A percentile compares a stretch with the other conserved stretches of the same genome.
Conservation (phyloP, 35 echinoderm and acorn worm genomes). For the Patiria miniata region DNA sequence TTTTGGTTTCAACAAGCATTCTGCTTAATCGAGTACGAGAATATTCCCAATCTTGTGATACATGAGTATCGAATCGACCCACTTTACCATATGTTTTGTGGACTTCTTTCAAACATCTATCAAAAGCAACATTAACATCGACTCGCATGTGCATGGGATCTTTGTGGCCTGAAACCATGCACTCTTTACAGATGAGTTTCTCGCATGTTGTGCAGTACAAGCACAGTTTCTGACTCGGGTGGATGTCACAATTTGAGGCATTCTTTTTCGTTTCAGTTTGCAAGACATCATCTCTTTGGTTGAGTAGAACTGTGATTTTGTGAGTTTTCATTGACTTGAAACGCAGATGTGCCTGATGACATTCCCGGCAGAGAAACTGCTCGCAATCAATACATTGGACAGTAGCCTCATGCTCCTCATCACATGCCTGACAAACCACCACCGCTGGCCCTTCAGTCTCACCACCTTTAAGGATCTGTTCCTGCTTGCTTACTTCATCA, state of each 20-base stretch:
- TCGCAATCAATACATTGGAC: background rate
- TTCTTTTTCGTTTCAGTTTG: background rate
- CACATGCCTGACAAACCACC: conserved; percentile 4
- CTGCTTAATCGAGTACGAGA: background rate
- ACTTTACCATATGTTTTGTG: background rate
- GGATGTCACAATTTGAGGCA: background rate
- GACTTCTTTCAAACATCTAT: too few relatives aligned
- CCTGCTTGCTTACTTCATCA: background rate
- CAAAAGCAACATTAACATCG: background rate
- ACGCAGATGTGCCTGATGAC: background rate
- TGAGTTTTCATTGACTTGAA: background rate
- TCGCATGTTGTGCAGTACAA: background rate
- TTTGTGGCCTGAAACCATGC: background rate
- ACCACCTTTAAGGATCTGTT: background rate
- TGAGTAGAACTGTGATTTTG: background rate
- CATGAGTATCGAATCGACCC: too few relatives aligned
- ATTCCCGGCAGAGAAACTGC: background rate
- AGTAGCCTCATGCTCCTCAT: background rate
- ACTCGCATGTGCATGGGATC: background rate
- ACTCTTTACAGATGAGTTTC: conserved; percentile 1
- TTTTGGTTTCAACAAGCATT: background rate
- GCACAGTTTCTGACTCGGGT: background rate
- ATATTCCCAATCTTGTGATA: background rate
- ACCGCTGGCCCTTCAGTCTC: too few relatives aligned
- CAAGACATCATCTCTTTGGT: background rate